Conservation (phyloP, 2,113 vertebrate species). For the Scopus umbretta region DNA sequence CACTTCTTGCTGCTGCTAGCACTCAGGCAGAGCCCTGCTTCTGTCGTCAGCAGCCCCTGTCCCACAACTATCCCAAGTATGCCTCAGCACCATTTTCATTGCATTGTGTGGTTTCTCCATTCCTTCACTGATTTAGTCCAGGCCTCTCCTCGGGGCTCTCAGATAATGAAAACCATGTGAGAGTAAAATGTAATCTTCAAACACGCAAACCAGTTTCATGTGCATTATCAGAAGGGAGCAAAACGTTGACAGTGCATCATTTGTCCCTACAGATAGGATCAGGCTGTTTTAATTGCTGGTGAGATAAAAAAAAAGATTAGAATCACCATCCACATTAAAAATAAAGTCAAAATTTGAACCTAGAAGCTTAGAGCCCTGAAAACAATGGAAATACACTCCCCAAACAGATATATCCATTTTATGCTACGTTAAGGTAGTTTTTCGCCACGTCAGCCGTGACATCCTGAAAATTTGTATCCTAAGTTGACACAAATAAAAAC, state of each 20-base stretch:
- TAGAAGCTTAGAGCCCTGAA: background rate
- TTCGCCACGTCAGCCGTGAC: background rate
- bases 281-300: constrained; percentile 47
- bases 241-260: constrained; percentile 63
- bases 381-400: background rate
- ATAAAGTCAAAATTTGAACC: background rate
- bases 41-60: constrained; percentile 73
- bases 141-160: constrained; percentile 61
- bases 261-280: constrained; percentile 65
- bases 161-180: constrained; percentile 80
- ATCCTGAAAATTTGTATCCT: background rate
- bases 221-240: constrained; percentile 52
- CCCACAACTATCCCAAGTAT: constrained; percentile 78
- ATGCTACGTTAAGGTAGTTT: background rate
- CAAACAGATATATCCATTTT: background rate
- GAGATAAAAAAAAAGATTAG: constrained; percentile 1
- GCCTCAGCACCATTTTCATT: constrained; percentile 72
- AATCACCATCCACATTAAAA: background rate
- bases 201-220: constrained; percentile 61
- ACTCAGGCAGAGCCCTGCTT: constrained; percentile 60
- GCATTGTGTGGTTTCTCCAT: constrained; percentile 77
- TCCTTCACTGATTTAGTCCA: constrained; percentile 78
- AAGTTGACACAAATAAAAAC: background rate
- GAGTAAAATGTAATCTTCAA: constrained; percentile 67
- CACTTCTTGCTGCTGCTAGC: constrained; percentile 53